phyloP scores from a whole-genome alignment of 2,797 vertebrate genomes.

The Eulemur rubriventer region DNA sequence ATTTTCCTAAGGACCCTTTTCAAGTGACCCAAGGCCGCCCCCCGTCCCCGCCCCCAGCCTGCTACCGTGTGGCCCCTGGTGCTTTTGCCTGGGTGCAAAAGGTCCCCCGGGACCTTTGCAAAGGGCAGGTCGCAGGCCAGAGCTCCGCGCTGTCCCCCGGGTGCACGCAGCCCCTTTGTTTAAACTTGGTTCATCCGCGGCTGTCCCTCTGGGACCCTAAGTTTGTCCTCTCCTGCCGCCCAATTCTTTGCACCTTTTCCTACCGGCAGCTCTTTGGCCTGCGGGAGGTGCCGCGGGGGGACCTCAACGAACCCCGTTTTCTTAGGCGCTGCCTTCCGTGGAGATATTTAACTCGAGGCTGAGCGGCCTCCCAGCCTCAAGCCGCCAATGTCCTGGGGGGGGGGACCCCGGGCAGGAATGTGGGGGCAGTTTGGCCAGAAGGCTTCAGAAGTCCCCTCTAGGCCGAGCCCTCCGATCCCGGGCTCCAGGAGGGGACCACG shows the following conservation, averaged over 20 bases:
- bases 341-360: not conserved
- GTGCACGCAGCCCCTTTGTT: constrained; percentile 54
- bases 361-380: not conserved
- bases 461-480: not conserved
- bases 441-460: not conserved
- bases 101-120: not conserved
- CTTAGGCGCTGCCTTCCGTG: not conserved
- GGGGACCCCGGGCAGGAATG: not conserved
- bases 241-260: too few species aligned
- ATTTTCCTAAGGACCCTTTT: not conserved
- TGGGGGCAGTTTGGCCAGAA: not conserved
- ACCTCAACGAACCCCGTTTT: not conserved
- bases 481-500: not conserved
- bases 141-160: not conserved
- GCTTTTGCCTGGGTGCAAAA: not conserved
- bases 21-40: not conserved
- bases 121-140: not conserved
- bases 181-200: constrained; percentile 6
- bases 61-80: accelerated
- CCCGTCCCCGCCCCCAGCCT: not conserved
- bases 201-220: constrained; percentile 36
- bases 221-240: constrained; percentile 19
- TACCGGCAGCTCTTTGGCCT: not conserved
- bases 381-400: not conserved
- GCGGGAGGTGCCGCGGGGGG: too few species aligned